These are phyloP conservation scores for Microctenopoma stevenorrisi DNA, from an alignment of 2,797 vertebrate species.

Conservation along the genomic window DNA sequence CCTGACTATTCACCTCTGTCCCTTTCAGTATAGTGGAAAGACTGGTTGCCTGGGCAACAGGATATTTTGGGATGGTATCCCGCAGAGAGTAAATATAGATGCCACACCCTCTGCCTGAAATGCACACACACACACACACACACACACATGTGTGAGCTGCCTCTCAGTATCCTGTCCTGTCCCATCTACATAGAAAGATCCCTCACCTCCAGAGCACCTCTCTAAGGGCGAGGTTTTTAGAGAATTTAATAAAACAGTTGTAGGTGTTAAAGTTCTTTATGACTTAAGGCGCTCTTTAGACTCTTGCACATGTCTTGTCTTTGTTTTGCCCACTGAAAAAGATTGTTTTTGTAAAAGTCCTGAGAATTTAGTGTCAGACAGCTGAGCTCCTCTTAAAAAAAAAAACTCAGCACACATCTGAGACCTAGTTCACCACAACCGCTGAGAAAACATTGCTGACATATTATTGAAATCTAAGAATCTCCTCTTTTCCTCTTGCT, in stretches of 20 bases:
- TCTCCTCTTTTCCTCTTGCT: too few species aligned
- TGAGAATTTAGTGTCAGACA: slow-evolving; percentile 34
- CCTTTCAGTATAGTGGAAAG: slow-evolving; percentile 58
- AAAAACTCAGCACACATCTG: slow-evolving; percentile 25
- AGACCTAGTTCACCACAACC: slow-evolving; percentile 19
- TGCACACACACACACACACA: slow-evolving; percentile 10
- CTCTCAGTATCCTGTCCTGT: slow-evolving; percentile 12
- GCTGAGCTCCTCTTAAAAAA: slow-evolving; percentile 41
- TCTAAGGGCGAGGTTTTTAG: neutral
- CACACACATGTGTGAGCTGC: neutral
- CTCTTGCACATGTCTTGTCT: slow-evolving; percentile 45
- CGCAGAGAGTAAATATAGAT: slow-evolving; percentile 71
- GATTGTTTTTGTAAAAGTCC: slow-evolving; percentile 25
- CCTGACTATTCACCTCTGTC: slow-evolving; percentile 39
- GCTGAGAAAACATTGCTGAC: neutral
- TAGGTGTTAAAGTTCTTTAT: slow-evolving; percentile 6
- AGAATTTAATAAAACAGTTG: neutral
- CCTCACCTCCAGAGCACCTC: neutral
- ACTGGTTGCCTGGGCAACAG: slow-evolving; percentile 43
- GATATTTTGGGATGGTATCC: slow-evolving; percentile 73
- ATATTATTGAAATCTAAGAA: neutral
- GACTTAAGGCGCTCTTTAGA: slow-evolving; percentile 26
- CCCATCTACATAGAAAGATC: slow-evolving; percentile 23
- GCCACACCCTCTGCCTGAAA: slow-evolving; percentile 67
- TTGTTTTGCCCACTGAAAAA: slow-evolving; percentile 12